Base-by-base conservation (phyloP, 2,888 invertebrate genomes). In the Agrotis puta region DNA sequence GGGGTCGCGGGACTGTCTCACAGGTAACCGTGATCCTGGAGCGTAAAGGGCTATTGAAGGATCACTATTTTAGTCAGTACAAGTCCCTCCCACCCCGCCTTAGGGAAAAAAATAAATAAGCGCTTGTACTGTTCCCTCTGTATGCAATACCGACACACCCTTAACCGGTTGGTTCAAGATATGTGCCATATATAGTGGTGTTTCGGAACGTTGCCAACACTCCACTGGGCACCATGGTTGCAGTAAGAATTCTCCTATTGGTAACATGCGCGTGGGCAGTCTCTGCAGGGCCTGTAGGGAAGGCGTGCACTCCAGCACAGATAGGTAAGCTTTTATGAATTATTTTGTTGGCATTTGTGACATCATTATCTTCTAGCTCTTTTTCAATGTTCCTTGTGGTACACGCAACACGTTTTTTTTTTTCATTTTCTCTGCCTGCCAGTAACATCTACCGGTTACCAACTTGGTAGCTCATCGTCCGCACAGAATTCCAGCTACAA, bases 231-330 rank as follows among this genome's bases (percentile, higher is more conserved):
- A 62, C 18, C 64, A 77, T 77, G 77, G 33, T 24, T 2, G 20
- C n/a, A 16, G 61, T 74, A 9, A 48, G 57, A 22, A 22, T 24
- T 74, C 24, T 74, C 22, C 11, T 77, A 53, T 45, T 62, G 24
- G 24, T 79, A 9, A 24, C 45, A 2, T 56, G 27, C 24, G 69
- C 39, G 1, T 68, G 47, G n/a, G 39, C 50, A 3, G 56, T 24
- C 0, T n/a, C 39, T 16, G 67, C 58, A 22, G 1, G 18, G 24
- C 7, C 59, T 3, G 1, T 39, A 18, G 14, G 16, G 0, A 0
- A 11, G 4, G 6, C 2, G 0, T 77, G 77, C 22, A 1, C 1
- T 0, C 0, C 2, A 0, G 14, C 57, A 6, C 6, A 27, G 2
- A 54, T 2, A 0, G 77, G 77, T 77, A 18, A 79, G 69, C 6